Percentiles rank a stretch among this genome's conserved stretches.
These are phyloP conservation scores for Paracyprichromis sp. DNA, from an alignment of 2,113 vertebrate genomes.

Conservation along the genomic window DNA sequence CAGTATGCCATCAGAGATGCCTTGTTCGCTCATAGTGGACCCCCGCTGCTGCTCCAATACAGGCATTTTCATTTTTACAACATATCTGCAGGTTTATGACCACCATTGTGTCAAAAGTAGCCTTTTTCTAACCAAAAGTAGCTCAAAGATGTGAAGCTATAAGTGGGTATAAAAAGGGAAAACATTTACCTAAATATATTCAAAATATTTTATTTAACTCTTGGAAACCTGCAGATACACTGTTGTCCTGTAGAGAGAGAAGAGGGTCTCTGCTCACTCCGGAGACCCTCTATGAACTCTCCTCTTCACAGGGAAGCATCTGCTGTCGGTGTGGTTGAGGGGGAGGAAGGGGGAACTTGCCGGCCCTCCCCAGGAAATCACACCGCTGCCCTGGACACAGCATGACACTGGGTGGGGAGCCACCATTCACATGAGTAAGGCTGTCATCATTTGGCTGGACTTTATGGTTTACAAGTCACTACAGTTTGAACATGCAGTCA, in stretches of 20 bases:
- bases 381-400: constrained; percentile 56
- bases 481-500: not conserved
- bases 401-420: not conserved
- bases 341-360: constrained; percentile 46
- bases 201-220: not conserved
- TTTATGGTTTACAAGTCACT: not conserved
- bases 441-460: constrained; percentile 70
- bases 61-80: not conserved
- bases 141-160: not conserved
- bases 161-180: not conserved
- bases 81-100: not conserved
- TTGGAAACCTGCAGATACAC: not conserved
- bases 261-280: constrained; percentile 10
- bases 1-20: constrained; percentile 71
- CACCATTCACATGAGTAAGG: constrained; percentile 74
- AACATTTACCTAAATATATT: not conserved
- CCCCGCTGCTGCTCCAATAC: constrained; percentile 7
- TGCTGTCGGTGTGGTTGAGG: constrained; percentile 70
- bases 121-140: not conserved
- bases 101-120: not conserved
- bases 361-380: constrained; percentile 68
- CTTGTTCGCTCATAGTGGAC: constrained; percentile 54
- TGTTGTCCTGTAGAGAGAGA: constrained; percentile 55
- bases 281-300: not conserved
- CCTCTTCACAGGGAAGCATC: constrained; percentile 18